phyloP scores from a whole-genome alignment of 1,140 invertebrate genomes.

The Pachyrhynchus sulphureomaculatus region DNA sequence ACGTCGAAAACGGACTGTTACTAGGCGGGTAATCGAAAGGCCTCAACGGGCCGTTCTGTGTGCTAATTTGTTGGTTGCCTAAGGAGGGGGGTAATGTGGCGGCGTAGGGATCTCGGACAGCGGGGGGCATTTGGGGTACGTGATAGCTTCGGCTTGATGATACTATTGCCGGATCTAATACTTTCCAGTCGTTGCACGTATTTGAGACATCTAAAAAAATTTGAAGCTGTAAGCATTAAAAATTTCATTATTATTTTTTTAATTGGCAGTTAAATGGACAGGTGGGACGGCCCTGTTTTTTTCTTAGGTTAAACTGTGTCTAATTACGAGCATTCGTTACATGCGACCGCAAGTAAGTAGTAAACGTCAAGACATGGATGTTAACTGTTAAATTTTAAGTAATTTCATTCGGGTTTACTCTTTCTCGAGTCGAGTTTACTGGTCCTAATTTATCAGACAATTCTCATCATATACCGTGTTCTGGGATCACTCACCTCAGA shows the following conservation, averaged over 20 bases:
- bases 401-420: too few species aligned
- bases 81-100: slow-evolving; percentile 3
- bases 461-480: too few species aligned
- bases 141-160: slow-evolving; percentile 64
- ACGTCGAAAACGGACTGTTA: slow-evolving; percentile 42
- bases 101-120: slow-evolving; percentile 38
- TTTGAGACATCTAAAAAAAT: slow-evolving; percentile 53
- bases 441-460: too few species aligned
- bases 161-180: slow-evolving; percentile 84
- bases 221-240: background rate
- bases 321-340: too few species aligned
- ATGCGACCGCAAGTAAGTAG: too few species aligned
- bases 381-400: too few species aligned
- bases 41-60: slow-evolving; percentile 41
- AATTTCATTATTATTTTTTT: background rate
- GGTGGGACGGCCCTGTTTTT: too few species aligned
- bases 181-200: slow-evolving; percentile 75
- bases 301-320: too few species aligned
- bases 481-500: too few species aligned
- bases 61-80: slow-evolving; percentile 39
- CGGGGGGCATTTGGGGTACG: slow-evolving; percentile 44
- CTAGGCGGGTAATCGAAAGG: slow-evolving; percentile 39
- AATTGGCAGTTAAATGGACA: background rate
- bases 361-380: too few species aligned
- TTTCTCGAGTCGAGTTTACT: too few species aligned